Evolutionary conservation across 2,888 invertebrate species (phyloP), one percentile per base, ranked within the genome.

Genomic region (Drosophila paracracens): DNA sequence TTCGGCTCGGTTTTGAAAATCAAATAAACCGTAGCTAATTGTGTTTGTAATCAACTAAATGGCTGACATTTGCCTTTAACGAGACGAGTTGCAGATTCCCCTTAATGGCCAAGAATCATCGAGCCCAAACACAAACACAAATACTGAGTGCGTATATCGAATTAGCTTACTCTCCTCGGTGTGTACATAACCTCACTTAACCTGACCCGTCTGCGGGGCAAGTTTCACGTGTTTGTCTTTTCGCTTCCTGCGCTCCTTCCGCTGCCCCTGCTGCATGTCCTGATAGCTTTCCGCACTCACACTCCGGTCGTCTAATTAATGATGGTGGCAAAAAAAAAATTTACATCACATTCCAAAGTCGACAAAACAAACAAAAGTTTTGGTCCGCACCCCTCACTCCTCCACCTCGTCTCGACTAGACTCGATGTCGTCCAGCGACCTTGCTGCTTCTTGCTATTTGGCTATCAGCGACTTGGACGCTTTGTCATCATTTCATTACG

Each of bases 11-110:
- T 57, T 77, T 86, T 70, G 87, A 82, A 81, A 87, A 88, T 87
- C 90, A 87, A 87, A 87, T 88, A 87, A 79, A 78, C 83, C 83
- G 63, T 74, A 68, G 83, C 90, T 87, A 87, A 87, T 87, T 87
- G 89, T 90, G 89, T 87, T 87, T 83, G 90, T 77, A 88, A 87
- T 87, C 86, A 87, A 90, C 77, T 82, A 88, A 87, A 87, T 88
- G 76, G 74, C 74, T 74, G 63, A 73, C 83, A 90, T 83, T 87
- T 87, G 83, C 69, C 81, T 78, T 81, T 79, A 73, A 75, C 73
- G 71, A 74, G 79, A 62, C 71, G 56, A 38, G 61, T 62, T 63
- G 38, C 50, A 67, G 59, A 53, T 71, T 33, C n/a, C 25, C 18
- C 16, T 25, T 16, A 70, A 61, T 61, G 18, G 59, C 36, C 59